phyloP scores from a whole-genome alignment of 2,113 vertebrate genomes.

The Sprattus sprattus region DNA sequence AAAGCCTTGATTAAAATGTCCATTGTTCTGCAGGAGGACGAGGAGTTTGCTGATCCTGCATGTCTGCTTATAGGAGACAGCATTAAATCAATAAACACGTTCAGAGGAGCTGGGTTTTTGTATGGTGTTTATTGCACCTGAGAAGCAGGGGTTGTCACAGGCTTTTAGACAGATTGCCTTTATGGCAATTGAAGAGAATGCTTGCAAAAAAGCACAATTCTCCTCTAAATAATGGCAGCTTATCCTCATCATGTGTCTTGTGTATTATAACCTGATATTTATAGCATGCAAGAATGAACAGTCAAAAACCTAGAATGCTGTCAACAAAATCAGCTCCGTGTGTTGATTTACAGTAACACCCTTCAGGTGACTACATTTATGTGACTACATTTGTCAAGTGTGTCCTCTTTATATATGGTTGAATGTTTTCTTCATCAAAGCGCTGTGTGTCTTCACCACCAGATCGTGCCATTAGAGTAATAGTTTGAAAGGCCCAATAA shows the following conservation, averaged over 20 bases:
- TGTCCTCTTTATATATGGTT: background rate
- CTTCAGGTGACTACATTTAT: background rate
- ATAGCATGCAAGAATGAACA: background rate
- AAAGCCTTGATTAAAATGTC: conserved; percentile 20
- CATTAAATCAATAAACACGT: conserved; percentile 21
- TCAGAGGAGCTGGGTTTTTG: background rate
- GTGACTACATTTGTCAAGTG: background rate
- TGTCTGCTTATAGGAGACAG: background rate
- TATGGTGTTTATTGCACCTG: background rate
- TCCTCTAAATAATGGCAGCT: background rate
- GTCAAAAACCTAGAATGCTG: background rate
- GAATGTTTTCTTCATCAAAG: background rate
- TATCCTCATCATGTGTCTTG: background rate
- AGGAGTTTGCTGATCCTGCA: conserved; percentile 20
- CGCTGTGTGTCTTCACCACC: background rate
- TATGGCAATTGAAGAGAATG: background rate
- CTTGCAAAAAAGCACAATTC: background rate
- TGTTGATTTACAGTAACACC: background rate
- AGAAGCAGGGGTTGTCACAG: background rate
- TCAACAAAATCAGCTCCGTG: background rate
- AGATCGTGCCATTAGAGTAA: background rate
- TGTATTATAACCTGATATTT: background rate
- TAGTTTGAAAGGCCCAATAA: background rate
- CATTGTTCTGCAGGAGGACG: conserved; percentile 9
- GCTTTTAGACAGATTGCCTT: conserved; percentile 10